Conservation (phyloP, 2,797 vertebrate genomes). For the Bradypodion pumilum region DNA sequence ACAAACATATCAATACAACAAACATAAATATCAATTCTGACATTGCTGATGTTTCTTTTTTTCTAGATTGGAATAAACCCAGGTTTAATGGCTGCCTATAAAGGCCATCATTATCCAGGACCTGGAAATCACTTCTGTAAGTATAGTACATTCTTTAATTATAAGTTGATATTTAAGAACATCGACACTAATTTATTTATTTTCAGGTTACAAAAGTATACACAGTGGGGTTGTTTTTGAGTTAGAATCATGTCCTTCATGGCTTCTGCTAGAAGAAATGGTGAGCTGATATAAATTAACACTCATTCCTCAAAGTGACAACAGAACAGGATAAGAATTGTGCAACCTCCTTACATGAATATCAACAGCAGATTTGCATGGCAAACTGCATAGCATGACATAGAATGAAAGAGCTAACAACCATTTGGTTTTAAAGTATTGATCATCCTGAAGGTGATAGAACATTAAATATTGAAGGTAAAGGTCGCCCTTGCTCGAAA, state of each 20-base stretch:
- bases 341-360: neutral
- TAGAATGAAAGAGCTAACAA: neutral
- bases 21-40: neutral
- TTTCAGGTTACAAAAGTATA: neutral
- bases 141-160: conserved; percentile 73
- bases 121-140: conserved; percentile 98
- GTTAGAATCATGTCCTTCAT: neutral
- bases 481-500: too few species aligned
- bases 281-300: neutral
- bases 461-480: neutral
- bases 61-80: conserved; percentile 97
- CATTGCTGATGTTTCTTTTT: conserved; percentile 40
- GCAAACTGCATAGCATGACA: neutral
- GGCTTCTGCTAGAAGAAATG: neutral
- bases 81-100: conserved; percentile 96
- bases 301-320: neutral
- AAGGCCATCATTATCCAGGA: conserved; percentile 96
- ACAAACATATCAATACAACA: too few species aligned
- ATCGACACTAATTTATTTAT: accelerated
- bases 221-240: conserved; percentile 2
- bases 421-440: neutral
- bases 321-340: neutral
- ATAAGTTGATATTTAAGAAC: conserved; percentile 15
- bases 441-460: neutral
- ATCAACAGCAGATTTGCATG: neutral